Evolutionary conservation across 2,113 vertebrate genomes (phyloP).

Genomic region (Psittacula cyanocephala): DNA sequence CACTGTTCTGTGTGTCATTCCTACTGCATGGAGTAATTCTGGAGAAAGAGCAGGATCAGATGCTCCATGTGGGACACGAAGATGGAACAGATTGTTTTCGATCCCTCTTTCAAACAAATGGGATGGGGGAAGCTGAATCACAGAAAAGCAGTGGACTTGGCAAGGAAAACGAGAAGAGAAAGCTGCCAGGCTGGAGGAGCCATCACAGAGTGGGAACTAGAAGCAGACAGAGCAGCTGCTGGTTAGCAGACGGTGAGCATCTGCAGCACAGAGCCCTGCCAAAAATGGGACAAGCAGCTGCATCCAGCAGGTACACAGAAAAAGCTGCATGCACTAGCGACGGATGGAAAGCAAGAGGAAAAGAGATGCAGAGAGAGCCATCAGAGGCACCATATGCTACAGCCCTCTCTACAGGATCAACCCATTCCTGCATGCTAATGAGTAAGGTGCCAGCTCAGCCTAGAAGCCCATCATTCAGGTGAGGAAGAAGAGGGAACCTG

Average conservation of each 20-base stretch:
- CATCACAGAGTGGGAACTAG: not conserved
- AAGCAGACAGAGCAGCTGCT: constrained; percentile 20
- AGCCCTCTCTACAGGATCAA: not conserved
- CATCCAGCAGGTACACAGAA: not conserved
- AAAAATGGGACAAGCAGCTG: not conserved
- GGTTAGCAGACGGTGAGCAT: constrained; percentile 41
- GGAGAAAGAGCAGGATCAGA: not conserved
- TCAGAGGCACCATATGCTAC: not conserved
- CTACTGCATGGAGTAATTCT: not conserved
- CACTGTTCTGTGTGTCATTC: not conserved
- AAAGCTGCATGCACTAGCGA: fast-evolving
- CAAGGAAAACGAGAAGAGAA: not conserved
- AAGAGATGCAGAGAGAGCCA: not conserved
- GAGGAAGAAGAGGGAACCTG: not conserved
- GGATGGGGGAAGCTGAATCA: not conserved
- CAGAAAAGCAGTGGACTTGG: not conserved
- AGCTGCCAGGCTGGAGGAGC: not conserved
- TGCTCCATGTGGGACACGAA: not conserved
- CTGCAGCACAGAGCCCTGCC: not conserved
- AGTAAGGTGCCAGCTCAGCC: not conserved
- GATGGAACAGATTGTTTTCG: not conserved
- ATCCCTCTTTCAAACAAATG: not conserved
- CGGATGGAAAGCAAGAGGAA: not conserved
- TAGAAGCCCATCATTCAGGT: not conserved
- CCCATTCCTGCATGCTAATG: not conserved